Conservation (phyloP, 2,113 vertebrate species). For the Halichoeres trimaculatus region DNA sequence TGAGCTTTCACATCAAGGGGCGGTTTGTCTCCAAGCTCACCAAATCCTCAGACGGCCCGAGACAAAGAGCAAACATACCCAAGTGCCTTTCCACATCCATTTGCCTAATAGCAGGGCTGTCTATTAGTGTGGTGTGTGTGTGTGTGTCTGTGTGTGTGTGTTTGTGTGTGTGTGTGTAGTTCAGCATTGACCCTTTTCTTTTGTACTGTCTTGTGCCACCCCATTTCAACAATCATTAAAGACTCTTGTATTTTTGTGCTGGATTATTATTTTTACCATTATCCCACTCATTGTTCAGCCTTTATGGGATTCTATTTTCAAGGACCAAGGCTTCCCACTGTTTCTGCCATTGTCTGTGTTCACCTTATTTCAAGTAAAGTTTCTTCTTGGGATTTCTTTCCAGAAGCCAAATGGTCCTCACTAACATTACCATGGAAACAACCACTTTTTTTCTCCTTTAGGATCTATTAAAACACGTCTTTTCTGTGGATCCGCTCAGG, state of each 20-base stretch:
- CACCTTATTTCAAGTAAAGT: slow-evolving; percentile 63
- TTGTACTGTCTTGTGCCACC: slow-evolving; percentile 18
- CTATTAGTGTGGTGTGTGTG: slow-evolving; percentile 10
- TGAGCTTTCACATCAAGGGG: slow-evolving; percentile 77
- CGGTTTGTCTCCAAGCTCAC: slow-evolving; percentile 75
- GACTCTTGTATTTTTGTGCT: background rate
- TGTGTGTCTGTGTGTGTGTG: slow-evolving; percentile 26
- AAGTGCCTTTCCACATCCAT: slow-evolving; percentile 73
- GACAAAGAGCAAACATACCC: slow-evolving; percentile 71
- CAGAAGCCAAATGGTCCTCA: slow-evolving; percentile 38
- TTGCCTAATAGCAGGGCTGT: slow-evolving; percentile 67
- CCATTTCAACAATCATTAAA: slow-evolving; percentile 10
- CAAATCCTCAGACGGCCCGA: slow-evolving; percentile 67
- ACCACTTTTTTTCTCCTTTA: slow-evolving; percentile 53
- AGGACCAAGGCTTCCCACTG: background rate
- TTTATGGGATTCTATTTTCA: slow-evolving; percentile 31
- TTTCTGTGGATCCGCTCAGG: slow-evolving; percentile 58
- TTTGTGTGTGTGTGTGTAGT: slow-evolving; percentile 13
- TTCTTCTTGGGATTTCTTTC: slow-evolving; percentile 52
- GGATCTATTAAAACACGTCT: slow-evolving; percentile 73
- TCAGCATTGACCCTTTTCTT: slow-evolving; percentile 19
- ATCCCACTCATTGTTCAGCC: slow-evolving; percentile 15
- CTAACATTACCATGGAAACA: slow-evolving; percentile 81
- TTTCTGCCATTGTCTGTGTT: slow-evolving; percentile 39
- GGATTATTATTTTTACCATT: slow-evolving; percentile 7